Conservation (phyloP, 2,113 vertebrate species). For the Camelus dromedarius region DNA sequence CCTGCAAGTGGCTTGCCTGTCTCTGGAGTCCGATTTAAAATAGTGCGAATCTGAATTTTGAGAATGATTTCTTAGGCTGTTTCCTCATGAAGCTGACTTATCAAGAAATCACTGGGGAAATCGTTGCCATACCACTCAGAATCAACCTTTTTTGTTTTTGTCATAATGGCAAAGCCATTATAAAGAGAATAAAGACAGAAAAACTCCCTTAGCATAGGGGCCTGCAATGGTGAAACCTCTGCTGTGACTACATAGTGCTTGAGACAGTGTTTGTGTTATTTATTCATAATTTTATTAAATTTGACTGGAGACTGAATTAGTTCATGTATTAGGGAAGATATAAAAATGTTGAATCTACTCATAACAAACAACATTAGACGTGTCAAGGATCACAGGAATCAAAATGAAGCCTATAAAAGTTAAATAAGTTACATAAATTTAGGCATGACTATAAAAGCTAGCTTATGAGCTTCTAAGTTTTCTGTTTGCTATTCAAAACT, state of each 20-base stretch:
- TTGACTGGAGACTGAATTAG: slow-evolving; percentile 23
- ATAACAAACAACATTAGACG: slow-evolving; percentile 32
- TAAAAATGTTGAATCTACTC: slow-evolving; percentile 42
- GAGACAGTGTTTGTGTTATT: background rate
- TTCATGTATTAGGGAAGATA: slow-evolving; percentile 10
- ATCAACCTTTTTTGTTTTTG: background rate
- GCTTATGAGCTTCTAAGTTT: background rate
- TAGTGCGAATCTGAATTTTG: background rate
- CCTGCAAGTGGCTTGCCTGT: background rate
- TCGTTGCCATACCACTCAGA: background rate
- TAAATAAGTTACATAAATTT: slow-evolving; percentile 59
- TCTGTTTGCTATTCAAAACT: slow-evolving; percentile 4
- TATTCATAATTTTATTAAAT: slow-evolving; percentile 33
- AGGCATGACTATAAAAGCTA: background rate
- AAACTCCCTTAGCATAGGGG: background rate
- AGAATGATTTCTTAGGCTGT: slow-evolving; percentile 44
- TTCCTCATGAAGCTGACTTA: slow-evolving; percentile 34
- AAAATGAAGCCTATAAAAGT: slow-evolving; percentile 52
- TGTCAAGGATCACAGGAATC: slow-evolving; percentile 14
- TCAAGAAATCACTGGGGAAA: background rate
- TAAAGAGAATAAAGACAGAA: slow-evolving; percentile 1
- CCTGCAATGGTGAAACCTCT: background rate
- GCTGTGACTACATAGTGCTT: background rate
- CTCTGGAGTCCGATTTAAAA: slow-evolving; percentile 27
- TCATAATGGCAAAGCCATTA: background rate